phyloP scores from a whole-genome alignment of 2,113 vertebrate species.

The Myotis brandtii region DNA sequence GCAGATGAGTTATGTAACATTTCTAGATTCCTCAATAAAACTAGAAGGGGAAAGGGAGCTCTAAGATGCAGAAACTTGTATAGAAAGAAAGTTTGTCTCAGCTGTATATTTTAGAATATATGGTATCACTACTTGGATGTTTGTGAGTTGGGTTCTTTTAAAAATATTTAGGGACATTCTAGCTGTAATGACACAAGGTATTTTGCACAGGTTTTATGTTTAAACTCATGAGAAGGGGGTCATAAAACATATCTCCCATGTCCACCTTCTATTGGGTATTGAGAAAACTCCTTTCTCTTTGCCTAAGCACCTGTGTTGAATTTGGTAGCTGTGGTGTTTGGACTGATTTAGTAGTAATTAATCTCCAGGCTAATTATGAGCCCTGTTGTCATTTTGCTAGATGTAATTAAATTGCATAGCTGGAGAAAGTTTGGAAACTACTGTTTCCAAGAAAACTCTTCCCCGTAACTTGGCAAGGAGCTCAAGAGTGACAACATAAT shows the following conservation, averaged over 20 bases:
- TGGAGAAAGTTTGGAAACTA: slow-evolving; percentile 83
- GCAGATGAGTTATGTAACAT: neutral
- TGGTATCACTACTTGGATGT: neutral
- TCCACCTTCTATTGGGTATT: slow-evolving; percentile 68
- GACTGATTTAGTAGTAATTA: slow-evolving; percentile 78
- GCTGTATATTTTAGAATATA: neutral
- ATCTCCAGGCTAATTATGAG: slow-evolving; percentile 82
- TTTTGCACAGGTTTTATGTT: slow-evolving; percentile 42
- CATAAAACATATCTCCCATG: slow-evolving; percentile 46
- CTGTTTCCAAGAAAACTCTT: slow-evolving; percentile 79
- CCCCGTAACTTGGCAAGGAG: slow-evolving; percentile 76
- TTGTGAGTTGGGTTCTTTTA: neutral
- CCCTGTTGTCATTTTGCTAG: slow-evolving; percentile 83
- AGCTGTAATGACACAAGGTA: neutral
- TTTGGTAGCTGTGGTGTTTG: slow-evolving; percentile 79
- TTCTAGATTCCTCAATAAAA: slow-evolving; percentile 25
- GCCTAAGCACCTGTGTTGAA: slow-evolving; percentile 77
- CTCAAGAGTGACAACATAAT: slow-evolving; percentile 78
- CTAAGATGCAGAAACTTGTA: neutral
- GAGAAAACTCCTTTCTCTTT: slow-evolving; percentile 72
- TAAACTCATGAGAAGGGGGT: slow-evolving; percentile 34
- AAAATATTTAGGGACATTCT: neutral
- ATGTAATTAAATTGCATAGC: slow-evolving; percentile 83
- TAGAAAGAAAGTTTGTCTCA: neutral
- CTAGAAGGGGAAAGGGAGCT: neutral